phyloP scores from a whole-genome alignment of 2,113 vertebrate species.

The Trachemys scripta region DNA sequence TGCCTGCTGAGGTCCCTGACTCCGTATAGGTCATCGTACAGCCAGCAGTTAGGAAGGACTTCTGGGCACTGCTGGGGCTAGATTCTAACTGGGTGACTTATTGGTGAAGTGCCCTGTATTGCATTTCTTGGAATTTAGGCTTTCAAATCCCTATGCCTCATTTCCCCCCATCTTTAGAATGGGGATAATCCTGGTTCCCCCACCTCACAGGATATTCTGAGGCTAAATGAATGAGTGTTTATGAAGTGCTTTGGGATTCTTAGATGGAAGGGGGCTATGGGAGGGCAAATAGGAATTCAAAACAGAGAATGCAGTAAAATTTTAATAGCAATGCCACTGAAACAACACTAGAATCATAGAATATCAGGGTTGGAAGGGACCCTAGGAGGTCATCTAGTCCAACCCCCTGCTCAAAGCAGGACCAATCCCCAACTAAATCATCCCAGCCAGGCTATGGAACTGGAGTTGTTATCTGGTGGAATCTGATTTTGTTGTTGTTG shows the following conservation, averaged over 20 bases:
- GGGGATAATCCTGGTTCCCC: neutral
- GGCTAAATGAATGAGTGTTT: neutral
- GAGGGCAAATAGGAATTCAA: neutral
- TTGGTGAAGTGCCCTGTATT: neutral
- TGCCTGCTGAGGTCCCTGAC: neutral
- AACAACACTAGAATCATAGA: neutral
- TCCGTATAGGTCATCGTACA: neutral
- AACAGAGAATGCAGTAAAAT: neutral
- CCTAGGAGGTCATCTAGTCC: too few species aligned
- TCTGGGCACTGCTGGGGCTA: neutral
- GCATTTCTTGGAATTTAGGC: neutral
- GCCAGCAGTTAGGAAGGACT: neutral
- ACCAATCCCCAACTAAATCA: too few species aligned
- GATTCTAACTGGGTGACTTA: neutral
- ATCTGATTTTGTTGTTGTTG: conserved; percentile 42
- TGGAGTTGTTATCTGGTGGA: neutral
- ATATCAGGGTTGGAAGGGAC: too few species aligned
- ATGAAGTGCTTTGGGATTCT: neutral
- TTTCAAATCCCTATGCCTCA: neutral
- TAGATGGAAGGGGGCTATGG: neutral
- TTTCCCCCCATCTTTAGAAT: neutral
- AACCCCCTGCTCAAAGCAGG: too few species aligned
- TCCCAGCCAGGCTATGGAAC: neutral
- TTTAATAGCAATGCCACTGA: neutral
- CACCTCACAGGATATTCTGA: neutral